Evolutionary conservation across 2,888 invertebrate species (phyloP).

Genomic region (Sturmia bella): DNA sequence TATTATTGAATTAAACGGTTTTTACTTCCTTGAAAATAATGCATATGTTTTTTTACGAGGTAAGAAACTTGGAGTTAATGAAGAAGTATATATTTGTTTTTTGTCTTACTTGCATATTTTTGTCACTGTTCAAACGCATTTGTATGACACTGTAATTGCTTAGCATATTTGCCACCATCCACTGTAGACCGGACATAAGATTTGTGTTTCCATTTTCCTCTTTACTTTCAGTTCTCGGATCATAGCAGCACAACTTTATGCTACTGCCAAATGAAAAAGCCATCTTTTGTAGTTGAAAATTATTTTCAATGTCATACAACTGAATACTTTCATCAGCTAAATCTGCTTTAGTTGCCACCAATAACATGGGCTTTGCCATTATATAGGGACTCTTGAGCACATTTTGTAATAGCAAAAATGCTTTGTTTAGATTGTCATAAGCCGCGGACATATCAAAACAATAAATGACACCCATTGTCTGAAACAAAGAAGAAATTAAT

Average conservation of each 20-base stretch:
- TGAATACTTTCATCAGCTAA: constrained; percentile 75
- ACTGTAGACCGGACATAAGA: constrained; percentile 64
- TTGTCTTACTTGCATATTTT: constrained; percentile 74
- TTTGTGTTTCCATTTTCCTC: constrained; percentile 22
- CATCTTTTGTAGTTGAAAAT: constrained; percentile 76
- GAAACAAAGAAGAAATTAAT: constrained; percentile 13
- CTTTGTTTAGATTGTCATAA: constrained; percentile 70
- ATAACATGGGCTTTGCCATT: constrained; percentile 77
- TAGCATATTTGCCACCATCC: constrained; percentile 73
- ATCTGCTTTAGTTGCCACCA: constrained; percentile 77
- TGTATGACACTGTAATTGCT: constrained; percentile 70
- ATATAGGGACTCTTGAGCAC: constrained; percentile 74
- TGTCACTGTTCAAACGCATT: constrained; percentile 75
- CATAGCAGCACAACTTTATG: constrained; percentile 73
- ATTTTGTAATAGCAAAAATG: constrained; percentile 74
- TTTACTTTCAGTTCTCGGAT: constrained; percentile 31
- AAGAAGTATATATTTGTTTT: too few relatives aligned
- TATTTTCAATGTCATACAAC: constrained; percentile 78
- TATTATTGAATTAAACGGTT: too few relatives aligned
- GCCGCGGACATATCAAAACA: constrained; percentile 77
- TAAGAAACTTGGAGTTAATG: too few relatives aligned
- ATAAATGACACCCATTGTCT: constrained; percentile 77
- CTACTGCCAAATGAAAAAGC: constrained; percentile 73
- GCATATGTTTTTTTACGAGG: too few relatives aligned
- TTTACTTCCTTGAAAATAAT: too few relatives aligned